Evolutionary conservation across 2,113 vertebrate genomes (phyloP).

Genomic region (Notiomystis cincta): DNA sequence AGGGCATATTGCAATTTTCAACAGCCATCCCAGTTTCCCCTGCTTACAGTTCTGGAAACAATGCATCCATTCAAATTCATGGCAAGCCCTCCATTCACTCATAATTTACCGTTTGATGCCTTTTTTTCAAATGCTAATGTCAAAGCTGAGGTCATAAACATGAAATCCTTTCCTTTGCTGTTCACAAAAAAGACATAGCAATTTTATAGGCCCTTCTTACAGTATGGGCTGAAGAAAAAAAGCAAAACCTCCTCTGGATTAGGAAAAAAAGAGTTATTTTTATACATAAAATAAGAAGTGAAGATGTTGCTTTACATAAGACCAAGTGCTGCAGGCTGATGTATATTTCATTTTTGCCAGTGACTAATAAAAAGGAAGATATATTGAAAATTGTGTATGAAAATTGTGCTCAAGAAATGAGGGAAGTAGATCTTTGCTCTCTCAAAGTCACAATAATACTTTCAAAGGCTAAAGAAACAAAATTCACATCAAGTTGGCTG

Average conservation of each 20-base stretch:
- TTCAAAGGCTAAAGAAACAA: conserved; percentile 18
- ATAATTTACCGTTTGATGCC: neutral
- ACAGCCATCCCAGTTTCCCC: neutral
- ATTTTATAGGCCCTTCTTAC: neutral
- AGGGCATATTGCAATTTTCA: neutral
- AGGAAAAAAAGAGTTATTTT: neutral
- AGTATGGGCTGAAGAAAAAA: neutral
- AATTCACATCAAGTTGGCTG: neutral
- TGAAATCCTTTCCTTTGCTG: neutral
- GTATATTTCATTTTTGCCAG: neutral
- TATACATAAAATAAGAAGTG: neutral
- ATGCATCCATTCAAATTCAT: neutral
- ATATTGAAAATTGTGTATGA: neutral
- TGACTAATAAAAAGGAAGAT: neutral
- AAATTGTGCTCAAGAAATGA: neutral
- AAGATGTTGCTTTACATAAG: neutral
- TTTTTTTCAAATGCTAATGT: neutral
- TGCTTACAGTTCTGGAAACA: neutral
- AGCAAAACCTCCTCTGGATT: neutral
- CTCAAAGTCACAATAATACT: neutral
- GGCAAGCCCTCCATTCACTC: neutral
- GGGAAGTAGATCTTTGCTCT: neutral
- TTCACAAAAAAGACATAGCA: neutral
- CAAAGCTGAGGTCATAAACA: neutral
- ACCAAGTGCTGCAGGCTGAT: neutral